These are phyloP conservation scores for Hydractinia symbiolongicarpus DNA, from an alignment of 30 jellyfish, hydroid and myxozoan genomes.

Conservation along the genomic window DNA sequence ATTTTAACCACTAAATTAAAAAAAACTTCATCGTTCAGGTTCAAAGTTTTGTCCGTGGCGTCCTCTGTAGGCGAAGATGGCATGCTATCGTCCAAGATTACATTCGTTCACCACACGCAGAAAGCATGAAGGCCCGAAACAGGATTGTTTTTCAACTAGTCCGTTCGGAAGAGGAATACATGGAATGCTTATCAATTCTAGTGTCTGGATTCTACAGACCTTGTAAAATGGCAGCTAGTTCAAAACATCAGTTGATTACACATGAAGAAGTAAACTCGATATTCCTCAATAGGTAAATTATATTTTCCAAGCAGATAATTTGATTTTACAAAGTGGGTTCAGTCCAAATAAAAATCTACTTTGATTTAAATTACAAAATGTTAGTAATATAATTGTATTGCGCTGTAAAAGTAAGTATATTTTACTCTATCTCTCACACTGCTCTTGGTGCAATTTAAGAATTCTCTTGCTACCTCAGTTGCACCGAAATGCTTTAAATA, in stretches of 20 bases:
- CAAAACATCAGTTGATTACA: constrained; percentile 56
- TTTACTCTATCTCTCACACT: too few relatives aligned
- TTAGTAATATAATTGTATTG: too few relatives aligned
- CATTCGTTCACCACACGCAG: constrained; percentile 88
- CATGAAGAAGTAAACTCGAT: constrained; percentile 87
- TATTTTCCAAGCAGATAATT: background rate
- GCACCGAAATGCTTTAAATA: too few relatives aligned
- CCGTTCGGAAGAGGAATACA: constrained; percentile 72
- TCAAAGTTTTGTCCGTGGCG: constrained; percentile 71
- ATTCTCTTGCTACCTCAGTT: too few relatives aligned
- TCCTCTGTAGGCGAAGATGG: constrained; percentile 69
- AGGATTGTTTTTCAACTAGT: constrained; percentile 67
- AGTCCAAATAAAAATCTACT: background rate
- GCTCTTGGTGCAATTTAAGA: too few relatives aligned
- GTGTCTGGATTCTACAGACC: constrained; percentile 74
- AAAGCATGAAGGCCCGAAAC: constrained; percentile 81
- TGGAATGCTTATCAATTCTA: constrained; percentile 65
- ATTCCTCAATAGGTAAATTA: constrained; percentile 51
- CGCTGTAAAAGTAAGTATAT: too few relatives aligned
- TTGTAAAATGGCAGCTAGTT: constrained; percentile 80
- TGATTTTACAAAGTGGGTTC: background rate
- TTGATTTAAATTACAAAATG: background rate
- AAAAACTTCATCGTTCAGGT: constrained; percentile 26
- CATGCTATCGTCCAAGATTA: constrained; percentile 78
- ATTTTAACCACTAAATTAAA: background rate